Conservation (phyloP, 1,140 invertebrate genomes). For the Amyelois transitella region DNA sequence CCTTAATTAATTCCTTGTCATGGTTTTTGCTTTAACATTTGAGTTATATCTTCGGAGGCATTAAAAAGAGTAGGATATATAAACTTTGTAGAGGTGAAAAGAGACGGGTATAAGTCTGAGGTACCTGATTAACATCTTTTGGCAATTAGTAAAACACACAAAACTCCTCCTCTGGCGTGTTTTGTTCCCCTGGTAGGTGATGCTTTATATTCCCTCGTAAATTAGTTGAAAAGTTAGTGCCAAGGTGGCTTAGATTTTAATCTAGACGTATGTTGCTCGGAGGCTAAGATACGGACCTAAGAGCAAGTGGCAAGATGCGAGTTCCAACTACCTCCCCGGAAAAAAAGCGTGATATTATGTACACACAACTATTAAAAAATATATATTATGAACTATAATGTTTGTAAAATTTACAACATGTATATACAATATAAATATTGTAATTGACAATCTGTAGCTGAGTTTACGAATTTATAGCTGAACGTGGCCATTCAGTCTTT, state of each 20-base stretch:
- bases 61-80: slow-evolving; percentile 28
- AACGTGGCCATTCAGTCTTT: too few relatives aligned
- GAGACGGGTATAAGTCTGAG: slow-evolving; percentile 41
- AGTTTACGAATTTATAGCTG: too few relatives aligned
- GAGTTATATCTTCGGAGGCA: slow-evolving; percentile 59
- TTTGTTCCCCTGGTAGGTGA: slow-evolving; percentile 71
- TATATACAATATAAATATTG: too few relatives aligned
- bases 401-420: too few relatives aligned
- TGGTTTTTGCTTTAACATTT: slow-evolving; percentile 72
- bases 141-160: slow-evolving; percentile 76
- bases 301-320: too few relatives aligned
- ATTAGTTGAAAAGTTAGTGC: slow-evolving; percentile 69
- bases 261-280: slow-evolving; percentile 37
- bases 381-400: too few relatives aligned
- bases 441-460: too few relatives aligned
- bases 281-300: slow-evolving; percentile 26
- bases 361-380: too few relatives aligned
- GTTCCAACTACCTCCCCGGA: too few relatives aligned
- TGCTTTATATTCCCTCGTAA: slow-evolving; percentile 70
- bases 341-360: too few relatives aligned
- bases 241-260: slow-evolving; percentile 62
- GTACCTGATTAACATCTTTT: slow-evolving; percentile 75
- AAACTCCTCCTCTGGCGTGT: slow-evolving; percentile 73
- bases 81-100: slow-evolving; percentile 16
- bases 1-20: slow-evolving; percentile 75